Conservation (phyloP, 2,113 vertebrate genomes). For the Orientallactaga bullata region DNA sequence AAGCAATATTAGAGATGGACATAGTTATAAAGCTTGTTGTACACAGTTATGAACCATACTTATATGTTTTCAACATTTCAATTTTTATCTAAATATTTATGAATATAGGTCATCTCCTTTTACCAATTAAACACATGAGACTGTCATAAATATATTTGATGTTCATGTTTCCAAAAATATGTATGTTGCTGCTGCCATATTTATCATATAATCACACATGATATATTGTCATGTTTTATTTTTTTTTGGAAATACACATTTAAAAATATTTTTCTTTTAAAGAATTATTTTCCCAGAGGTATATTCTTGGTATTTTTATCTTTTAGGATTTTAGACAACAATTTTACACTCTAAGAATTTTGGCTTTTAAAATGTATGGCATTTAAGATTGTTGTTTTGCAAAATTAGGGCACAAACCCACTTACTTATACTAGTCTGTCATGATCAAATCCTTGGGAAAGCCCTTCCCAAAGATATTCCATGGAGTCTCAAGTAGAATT, state of each 20-base stretch:
- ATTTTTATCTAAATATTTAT: background rate
- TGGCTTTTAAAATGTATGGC: background rate
- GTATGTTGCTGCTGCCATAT: background rate
- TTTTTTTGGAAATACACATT: too few relatives aligned
- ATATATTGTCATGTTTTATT: background rate
- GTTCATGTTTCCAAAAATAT: background rate
- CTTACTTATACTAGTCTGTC: background rate
- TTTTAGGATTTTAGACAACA: background rate
- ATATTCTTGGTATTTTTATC: background rate
- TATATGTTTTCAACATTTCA: background rate
- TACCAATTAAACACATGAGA: background rate
- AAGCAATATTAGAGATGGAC: background rate
- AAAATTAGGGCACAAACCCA: background rate
- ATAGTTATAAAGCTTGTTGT: background rate
- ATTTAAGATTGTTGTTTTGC: background rate
- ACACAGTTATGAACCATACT: background rate
- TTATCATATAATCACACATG: background rate
- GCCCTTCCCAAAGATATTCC: background rate
- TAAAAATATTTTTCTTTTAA: background rate
- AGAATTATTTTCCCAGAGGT: background rate
- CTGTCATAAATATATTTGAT: background rate
- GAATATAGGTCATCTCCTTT: background rate
- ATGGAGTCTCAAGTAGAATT: background rate
- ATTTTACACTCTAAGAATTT: background rate
- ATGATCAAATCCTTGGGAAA: conserved; percentile 4